Evolutionary conservation across 2,113 vertebrate species (phyloP).

Genomic region (Chrysochloris asiatica): DNA sequence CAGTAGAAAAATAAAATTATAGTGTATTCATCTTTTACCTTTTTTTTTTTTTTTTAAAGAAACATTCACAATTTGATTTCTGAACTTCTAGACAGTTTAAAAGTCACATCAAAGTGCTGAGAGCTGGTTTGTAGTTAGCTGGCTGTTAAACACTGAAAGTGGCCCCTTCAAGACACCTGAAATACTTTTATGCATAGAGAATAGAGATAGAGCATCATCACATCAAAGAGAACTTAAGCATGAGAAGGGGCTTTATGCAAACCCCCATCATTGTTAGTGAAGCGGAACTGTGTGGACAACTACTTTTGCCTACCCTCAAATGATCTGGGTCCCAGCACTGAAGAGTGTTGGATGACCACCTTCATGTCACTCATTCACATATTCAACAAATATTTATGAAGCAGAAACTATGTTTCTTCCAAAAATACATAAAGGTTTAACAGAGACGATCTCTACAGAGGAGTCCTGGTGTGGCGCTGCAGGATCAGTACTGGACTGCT

Average conservation of each 20-base stretch:
- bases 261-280: not conserved
- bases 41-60: not conserved
- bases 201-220: not conserved
- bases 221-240: not conserved
- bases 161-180: not conserved
- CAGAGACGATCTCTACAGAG: too few relatives aligned
- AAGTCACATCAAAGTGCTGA: not conserved
- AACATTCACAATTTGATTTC: not conserved
- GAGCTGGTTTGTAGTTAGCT: not conserved
- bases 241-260: not conserved
- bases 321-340: not conserved
- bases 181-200: not conserved
- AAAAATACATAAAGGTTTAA: too few relatives aligned
- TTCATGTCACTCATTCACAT: not conserved
- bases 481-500: too few relatives aligned
- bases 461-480: too few relatives aligned
- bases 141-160: not conserved
- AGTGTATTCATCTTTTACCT: not conserved
- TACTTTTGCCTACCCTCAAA: not conserved
- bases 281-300: not conserved
- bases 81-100: not conserved
- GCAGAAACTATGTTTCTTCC: not conserved
- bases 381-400: not conserved
- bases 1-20: not conserved
- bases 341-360: rapidly evolving